Evolutionary conservation across 2,888 invertebrate species (phyloP).

Genomic region (Tenthredo mesomela): DNA sequence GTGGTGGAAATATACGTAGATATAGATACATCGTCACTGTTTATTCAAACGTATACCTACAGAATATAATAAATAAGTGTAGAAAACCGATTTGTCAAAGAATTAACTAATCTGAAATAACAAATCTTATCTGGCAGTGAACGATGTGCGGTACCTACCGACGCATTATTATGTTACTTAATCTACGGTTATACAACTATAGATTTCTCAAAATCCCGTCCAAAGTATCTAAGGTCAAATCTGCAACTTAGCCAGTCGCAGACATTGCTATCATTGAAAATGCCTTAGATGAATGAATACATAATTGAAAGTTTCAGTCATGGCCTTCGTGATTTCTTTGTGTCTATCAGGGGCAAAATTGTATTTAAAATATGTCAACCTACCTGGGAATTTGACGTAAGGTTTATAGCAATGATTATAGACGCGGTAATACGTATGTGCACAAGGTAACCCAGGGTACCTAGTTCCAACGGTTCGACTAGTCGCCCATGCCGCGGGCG

Average conservation of each 20-base stretch:
- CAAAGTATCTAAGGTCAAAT: neutral
- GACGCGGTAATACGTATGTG: neutral
- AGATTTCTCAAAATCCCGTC: neutral
- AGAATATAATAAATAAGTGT: neutral
- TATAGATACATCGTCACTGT: neutral
- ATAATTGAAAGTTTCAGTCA: neutral
- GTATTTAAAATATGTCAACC: neutral
- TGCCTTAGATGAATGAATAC: neutral
- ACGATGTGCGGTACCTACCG: neutral
- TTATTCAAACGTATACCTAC: neutral
- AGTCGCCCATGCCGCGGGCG: conserved; percentile 67
- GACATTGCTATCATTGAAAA: neutral
- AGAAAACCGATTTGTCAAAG: conserved; percentile 19
- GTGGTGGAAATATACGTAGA: neutral
- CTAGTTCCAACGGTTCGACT: conserved; percentile 64
- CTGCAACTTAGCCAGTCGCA: neutral
- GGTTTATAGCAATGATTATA: neutral
- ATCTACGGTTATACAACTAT: neutral
- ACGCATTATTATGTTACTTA: neutral
- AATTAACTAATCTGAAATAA: neutral
- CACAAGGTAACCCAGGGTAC: conserved; percentile 36
- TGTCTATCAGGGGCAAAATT: neutral
- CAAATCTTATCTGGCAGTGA: conserved; percentile 16
- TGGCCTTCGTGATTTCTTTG: neutral
- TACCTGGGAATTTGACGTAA: neutral